Conservation (phyloP, 2,888 invertebrate species). For the Macroteleia sp. region DNA sequence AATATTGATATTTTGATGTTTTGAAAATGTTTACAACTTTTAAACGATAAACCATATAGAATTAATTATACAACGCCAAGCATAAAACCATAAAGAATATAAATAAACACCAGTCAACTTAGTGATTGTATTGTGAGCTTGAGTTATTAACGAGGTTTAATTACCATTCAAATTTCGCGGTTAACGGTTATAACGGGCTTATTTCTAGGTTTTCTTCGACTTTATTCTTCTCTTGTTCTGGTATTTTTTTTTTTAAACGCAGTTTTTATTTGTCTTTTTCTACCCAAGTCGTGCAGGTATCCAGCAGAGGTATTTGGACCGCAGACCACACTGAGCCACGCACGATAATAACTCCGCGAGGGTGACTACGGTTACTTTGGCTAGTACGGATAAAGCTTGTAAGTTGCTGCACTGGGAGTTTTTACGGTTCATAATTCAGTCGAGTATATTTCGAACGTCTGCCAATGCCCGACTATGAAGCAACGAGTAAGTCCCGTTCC, state of each 20-base stretch:
- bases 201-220: constrained; percentile 42
- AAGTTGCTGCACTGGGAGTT: constrained; percentile 75
- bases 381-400: constrained; percentile 74
- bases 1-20: too few relatives aligned
- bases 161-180: constrained; percentile 72
- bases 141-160: constrained; percentile 77
- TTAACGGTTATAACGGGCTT: constrained; percentile 38
- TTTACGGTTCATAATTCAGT: constrained; percentile 84
- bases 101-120: too few relatives aligned
- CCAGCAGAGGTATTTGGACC: constrained; percentile 77
- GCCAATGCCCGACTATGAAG: constrained; percentile 78
- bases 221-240: constrained; percentile 48
- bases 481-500: constrained; percentile 61
- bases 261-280: constrained; percentile 45
- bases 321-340: constrained; percentile 81
- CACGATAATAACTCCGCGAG: constrained; percentile 80
- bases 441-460: constrained; percentile 83
- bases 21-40: too few relatives aligned
- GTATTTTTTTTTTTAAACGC: constrained; percentile 45
- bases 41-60: too few relatives aligned
- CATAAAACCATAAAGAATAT: too few relatives aligned
- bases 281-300: constrained; percentile 72
- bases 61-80: too few relatives aligned
- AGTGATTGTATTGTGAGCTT: too few relatives aligned
- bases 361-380: constrained; percentile 80